Conservation (phyloP, 35 echinoderm and acorn worm species). For the Apostichopus parvimensis region DNA sequence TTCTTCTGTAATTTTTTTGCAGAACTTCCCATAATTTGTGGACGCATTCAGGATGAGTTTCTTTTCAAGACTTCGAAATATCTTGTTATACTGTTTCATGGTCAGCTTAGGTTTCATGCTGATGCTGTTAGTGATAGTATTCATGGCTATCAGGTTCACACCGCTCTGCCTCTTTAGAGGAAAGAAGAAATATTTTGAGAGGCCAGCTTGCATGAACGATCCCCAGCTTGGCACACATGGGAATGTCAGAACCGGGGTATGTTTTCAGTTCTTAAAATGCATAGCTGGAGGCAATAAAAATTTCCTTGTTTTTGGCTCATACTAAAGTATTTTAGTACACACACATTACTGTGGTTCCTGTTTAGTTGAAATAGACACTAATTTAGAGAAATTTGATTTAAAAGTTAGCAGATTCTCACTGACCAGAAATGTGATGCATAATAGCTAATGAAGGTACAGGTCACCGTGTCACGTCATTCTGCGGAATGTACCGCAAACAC, state of each 20-base stretch:
- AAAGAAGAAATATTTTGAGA: slow-evolving; percentile 37
- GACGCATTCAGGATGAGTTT: neutral
- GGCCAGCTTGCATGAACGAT: slow-evolving; percentile 71
- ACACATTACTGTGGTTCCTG: too few relatives aligned
- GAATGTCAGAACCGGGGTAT: slow-evolving; percentile 56
- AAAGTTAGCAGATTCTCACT: too few relatives aligned
- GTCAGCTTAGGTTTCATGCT: slow-evolving; percentile 5
- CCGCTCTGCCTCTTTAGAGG: slow-evolving; percentile 49
- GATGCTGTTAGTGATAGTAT: neutral
- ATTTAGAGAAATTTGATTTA: too few relatives aligned
- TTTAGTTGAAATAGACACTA: too few relatives aligned
- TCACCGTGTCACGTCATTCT: too few relatives aligned
- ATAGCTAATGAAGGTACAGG: too few relatives aligned
- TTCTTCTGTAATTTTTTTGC: neutral
- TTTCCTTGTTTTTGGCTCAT: too few relatives aligned
- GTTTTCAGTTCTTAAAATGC: neutral
- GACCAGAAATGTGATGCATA: too few relatives aligned
- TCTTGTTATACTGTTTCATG: slow-evolving; percentile 29
- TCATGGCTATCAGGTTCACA: neutral
- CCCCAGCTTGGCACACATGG: slow-evolving; percentile 63
- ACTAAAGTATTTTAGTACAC: too few relatives aligned
- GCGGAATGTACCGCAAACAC: too few relatives aligned
- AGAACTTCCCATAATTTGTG: neutral
- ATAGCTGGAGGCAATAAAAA: too few relatives aligned
- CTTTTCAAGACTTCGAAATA: neutral